phyloP scores from a whole-genome alignment of 2,888 invertebrate species.

The Hydraecia micacea region DNA sequence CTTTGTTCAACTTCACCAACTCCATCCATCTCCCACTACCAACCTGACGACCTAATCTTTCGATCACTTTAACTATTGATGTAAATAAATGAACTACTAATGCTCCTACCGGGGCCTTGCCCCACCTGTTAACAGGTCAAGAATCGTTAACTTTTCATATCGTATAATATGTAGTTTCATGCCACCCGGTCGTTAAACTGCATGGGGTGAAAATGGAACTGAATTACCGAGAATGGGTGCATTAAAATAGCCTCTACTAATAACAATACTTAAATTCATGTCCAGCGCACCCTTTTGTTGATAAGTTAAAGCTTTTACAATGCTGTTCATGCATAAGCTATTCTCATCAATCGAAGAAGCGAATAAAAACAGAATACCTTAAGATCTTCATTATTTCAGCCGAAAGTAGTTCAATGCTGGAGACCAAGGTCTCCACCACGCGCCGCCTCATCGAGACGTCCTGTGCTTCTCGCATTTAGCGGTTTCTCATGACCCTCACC shows the following conservation, averaged over 20 bases:
- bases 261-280: not conserved
- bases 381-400: too few relatives aligned
- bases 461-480: too few relatives aligned
- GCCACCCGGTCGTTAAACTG: slow-evolving; percentile 10
- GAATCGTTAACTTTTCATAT: slow-evolving; percentile 23
- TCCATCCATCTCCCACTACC: too few relatives aligned
- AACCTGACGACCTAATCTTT: not conserved
- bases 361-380: too few relatives aligned
- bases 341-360: too few relatives aligned
- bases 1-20: not conserved
- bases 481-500: too few relatives aligned
- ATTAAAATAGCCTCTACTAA: not conserved
- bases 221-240: not conserved
- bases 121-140: slow-evolving; percentile 27
- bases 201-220: not conserved
- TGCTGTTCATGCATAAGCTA: too few relatives aligned
- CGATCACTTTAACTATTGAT: not conserved
- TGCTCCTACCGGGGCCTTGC: slow-evolving; percentile 12
- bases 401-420: too few relatives aligned
- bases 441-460: too few relatives aligned
- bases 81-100: not conserved
- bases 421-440: too few relatives aligned
- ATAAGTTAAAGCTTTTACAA: not conserved
- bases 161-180: slow-evolving; percentile 10
- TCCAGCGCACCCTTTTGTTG: not conserved